phyloP scores from a whole-genome alignment of 2,797 vertebrate genomes.

The Antennarius maculatus region DNA sequence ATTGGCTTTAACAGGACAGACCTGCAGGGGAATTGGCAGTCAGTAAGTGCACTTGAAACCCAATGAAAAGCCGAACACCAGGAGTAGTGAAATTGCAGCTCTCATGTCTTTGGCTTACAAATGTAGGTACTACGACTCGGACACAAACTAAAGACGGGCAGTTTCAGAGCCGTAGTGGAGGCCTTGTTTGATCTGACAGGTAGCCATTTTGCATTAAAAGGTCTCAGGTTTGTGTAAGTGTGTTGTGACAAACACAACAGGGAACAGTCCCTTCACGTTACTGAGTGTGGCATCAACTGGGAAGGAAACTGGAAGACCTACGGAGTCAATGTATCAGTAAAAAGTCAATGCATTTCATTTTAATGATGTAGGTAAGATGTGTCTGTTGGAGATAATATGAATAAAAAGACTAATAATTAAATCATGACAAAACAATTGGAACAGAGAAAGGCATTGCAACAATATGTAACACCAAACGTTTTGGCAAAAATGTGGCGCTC shows the following conservation, averaged over 20 bases:
- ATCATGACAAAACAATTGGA: slow-evolving; percentile 14
- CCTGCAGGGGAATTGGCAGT: slow-evolving; percentile 33
- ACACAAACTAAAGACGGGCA: slow-evolving; percentile 10
- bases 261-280: slow-evolving; percentile 33
- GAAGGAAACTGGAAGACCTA: slow-evolving; percentile 26
- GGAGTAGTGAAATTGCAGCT: neutral
- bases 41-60: slow-evolving; percentile 38
- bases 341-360: slow-evolving; percentile 30
- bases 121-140: slow-evolving; percentile 9
- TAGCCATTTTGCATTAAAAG: slow-evolving; percentile 55
- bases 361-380: slow-evolving; percentile 9
- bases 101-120: slow-evolving; percentile 28
- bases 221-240: slow-evolving; percentile 30
- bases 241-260: slow-evolving; percentile 35
- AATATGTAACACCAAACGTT: slow-evolving; percentile 42
- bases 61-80: slow-evolving; percentile 36
- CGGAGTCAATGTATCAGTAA: slow-evolving; percentile 15
- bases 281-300: slow-evolving; percentile 26
- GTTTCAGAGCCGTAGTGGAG: slow-evolving; percentile 1
- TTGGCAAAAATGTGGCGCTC: slow-evolving; percentile 43
- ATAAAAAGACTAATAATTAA: slow-evolving; percentile 24
- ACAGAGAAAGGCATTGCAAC: slow-evolving; percentile 9
- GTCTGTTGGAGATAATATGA: slow-evolving; percentile 5
- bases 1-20: slow-evolving; percentile 55
- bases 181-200: slow-evolving; percentile 41